Percentiles rank a stretch among this genome's conserved stretches.
Evolutionary conservation across 2,797 vertebrate species (phyloP).

Genomic region (Botia kubotai): DNA sequence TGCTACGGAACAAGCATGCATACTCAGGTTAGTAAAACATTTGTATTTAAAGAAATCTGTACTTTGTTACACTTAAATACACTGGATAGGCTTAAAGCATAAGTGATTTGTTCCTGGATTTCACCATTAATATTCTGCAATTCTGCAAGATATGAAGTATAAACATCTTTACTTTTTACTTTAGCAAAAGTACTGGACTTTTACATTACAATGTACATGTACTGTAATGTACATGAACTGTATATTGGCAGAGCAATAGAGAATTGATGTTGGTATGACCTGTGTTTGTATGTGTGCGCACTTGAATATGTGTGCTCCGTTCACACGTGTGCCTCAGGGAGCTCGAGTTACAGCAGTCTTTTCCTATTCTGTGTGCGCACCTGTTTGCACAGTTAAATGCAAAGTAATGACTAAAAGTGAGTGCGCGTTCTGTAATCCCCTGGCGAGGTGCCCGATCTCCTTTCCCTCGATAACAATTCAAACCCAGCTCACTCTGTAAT

Average conservation of each 20-base stretch:
- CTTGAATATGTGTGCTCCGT: conserved; percentile 44
- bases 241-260: conserved; percentile 46
- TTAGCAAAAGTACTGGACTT: not conserved
- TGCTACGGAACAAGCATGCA: conserved; percentile 72
- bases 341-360: conserved; percentile 88
- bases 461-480: conserved; percentile 93
- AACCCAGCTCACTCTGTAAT: conserved; percentile 91
- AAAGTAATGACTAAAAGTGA: conserved; percentile 69
- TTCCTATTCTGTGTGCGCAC: conserved; percentile 89
- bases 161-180: not conserved
- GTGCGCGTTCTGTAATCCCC: conserved; percentile 82
- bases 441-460: conserved; percentile 82
- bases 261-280: conserved; percentile 54
- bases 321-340: conserved; percentile 68
- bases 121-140: not conserved
- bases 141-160: not conserved
- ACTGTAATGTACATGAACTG: too few relatives aligned
- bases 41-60: not conserved
- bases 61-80: not conserved
- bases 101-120: not conserved
- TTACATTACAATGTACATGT: not conserved
- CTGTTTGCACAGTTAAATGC: conserved; percentile 95
- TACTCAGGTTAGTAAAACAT: conserved; percentile 2
- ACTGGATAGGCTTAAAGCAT: not conserved
- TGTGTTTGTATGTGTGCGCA: conserved; percentile 33